Base-by-base conservation (phyloP, 2,113 vertebrate genomes). In the Astur gentilis region DNA sequence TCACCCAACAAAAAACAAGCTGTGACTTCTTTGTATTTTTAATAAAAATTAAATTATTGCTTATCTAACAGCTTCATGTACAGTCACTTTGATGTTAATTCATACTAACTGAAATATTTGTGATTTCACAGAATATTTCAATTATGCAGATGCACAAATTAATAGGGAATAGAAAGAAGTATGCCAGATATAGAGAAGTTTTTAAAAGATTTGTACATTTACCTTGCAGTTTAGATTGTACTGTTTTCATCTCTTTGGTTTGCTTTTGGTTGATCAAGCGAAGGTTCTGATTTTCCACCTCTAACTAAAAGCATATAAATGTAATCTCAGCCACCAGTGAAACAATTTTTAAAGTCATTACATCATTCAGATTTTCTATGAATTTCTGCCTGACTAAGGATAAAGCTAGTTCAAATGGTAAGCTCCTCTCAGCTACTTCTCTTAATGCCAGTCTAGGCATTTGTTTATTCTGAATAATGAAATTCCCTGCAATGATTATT, bases 251-350 rank as follows among this genome's bases (percentile, higher is more conserved):
- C 96, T 99, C 98, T 98, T 98, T 98, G 22, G 98, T 98, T 97
- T 99, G 99, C 54, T 98, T 98, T 98, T 99, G 98, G 97, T 99
- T 99, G 94, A 98, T 98, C 95, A 99, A 97, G 96, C 98, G 98
- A 87, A 99, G 98, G 38, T 98, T 98, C 86, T 99, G 98, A 87
- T 99, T 99, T 97, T 99, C 99, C 64, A 98, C 93, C 97, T 99
- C 99, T 97, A 99, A 98, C 99, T 99, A 91, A 96, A 98, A 98
- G 84, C 87, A 97, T 57, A 98, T 22, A 96, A 89, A 95, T 26
- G 49, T 89, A 90, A 95, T 95, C 50, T 96, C 73, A 95, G 92
- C 84, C 32, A 90, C 3, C 3, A 4, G 34, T 75, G 77, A 91
- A 97, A 86, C 16, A 92, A 47, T 54, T 84, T 61, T 87, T 55